These are phyloP conservation scores for Acrossocheilus wenchowensis DNA, from an alignment of 2,797 vertebrate genomes.

Conservation along the genomic window DNA sequence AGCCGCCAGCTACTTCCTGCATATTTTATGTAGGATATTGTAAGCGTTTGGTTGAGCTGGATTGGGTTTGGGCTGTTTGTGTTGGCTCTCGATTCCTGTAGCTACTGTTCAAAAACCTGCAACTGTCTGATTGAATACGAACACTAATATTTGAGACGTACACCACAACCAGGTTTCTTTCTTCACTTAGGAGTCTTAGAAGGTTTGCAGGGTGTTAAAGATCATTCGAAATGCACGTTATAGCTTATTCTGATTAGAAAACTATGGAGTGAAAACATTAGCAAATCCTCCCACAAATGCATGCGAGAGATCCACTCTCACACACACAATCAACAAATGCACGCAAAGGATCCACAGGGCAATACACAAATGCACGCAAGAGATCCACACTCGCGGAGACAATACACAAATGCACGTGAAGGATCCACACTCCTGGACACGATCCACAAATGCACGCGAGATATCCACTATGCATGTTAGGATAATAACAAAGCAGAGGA, in stretches of 20 bases:
- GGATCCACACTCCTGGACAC: no score
- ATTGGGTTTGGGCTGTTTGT: slow-evolving; percentile 22
- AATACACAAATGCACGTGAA: no score
- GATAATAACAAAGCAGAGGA: no score
- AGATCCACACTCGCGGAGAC: no score
- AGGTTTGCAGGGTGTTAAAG: background rate
- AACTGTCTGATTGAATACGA: background rate
- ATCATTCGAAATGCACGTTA: background rate
- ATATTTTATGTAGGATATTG: background rate
- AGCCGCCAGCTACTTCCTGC: background rate
- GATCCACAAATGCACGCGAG: no score
- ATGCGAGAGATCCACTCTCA: no score
- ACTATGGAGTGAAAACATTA: background rate
- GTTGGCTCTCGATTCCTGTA: background rate
- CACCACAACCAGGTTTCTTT: background rate
- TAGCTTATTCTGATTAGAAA: background rate
- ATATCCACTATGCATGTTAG: no score
- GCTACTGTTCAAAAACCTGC: background rate
- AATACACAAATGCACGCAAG: no score
- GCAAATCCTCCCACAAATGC: no score
- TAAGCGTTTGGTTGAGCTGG: background rate
- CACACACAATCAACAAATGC: no score
- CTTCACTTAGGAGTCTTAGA: background rate
- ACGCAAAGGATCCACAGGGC: no score
- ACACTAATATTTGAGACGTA: background rate